These are phyloP conservation scores for Phoxinus phoxinus DNA, from an alignment of 2,113 vertebrate genomes.

Conservation along the genomic window DNA sequence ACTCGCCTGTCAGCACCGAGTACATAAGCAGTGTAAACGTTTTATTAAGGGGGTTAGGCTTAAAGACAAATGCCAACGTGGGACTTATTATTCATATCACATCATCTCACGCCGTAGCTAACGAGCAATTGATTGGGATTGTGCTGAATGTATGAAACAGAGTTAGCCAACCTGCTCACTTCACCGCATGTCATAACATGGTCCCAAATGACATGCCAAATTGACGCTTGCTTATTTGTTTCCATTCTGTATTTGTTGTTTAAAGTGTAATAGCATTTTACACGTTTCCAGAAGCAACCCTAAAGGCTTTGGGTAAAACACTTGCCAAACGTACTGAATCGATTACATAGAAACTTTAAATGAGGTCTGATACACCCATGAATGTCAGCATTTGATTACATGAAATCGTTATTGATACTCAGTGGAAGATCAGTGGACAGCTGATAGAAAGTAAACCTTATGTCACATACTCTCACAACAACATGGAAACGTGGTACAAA, in stretches of 20 bases:
- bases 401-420: not conserved
- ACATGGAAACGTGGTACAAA: not conserved
- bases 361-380: too few relatives aligned
- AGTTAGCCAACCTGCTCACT: conserved; percentile 35
- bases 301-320: not conserved
- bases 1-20: conserved; percentile 40
- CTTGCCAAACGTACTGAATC: not conserved
- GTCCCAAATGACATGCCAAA: not conserved
- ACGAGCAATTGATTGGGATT: conserved; percentile 28
- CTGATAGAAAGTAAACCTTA: conserved; percentile 3
- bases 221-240: conserved; percentile 21
- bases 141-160: conserved; percentile 7
- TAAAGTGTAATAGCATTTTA: conserved; percentile 8
- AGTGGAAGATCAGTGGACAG: not conserved
- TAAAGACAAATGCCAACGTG: conserved; percentile 34
- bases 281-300: not conserved
- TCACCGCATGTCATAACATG: conserved; percentile 35
- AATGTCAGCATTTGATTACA: conserved; percentile 7
- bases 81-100: conserved; percentile 42
- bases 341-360: not conserved
- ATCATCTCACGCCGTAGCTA: conserved; percentile 33
- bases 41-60: conserved; percentile 35
- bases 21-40: conserved; percentile 18
- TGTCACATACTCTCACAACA: not conserved
- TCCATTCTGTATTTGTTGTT: not conserved